phyloP scores from a whole-genome alignment of 35 echinoderm and acorn worm species.

The Stichopus chloronotus region DNA sequence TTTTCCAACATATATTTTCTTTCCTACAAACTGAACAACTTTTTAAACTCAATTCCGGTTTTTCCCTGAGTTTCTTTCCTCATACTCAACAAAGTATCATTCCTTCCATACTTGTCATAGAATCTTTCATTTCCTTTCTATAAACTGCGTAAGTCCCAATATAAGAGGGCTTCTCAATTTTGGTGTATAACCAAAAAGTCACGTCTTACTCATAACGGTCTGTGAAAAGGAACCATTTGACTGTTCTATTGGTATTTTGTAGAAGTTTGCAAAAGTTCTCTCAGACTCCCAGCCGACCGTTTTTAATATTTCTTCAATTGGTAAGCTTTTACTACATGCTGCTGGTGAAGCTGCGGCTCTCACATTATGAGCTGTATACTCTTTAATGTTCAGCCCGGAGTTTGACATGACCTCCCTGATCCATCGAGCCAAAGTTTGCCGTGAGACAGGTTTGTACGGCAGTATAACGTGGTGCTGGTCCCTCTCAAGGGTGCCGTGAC shows the following conservation, averaged over 20 bases:
- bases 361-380: constrained; percentile 4
- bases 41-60: background rate
- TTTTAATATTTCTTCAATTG: constrained; percentile 18
- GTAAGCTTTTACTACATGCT: background rate
- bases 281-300: background rate
- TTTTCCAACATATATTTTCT: background rate
- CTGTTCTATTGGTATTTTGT: background rate
- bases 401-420: background rate
- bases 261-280: background rate
- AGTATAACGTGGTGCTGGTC: too few species aligned
- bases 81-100: background rate
- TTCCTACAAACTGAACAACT: background rate
- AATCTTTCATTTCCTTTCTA: background rate
- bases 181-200: background rate
- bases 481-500: too few species aligned
- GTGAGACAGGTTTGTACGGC: background rate
- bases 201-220: background rate
- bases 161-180: too few species aligned
- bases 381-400: constrained; percentile 1
- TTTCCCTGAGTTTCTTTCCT: background rate
- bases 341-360: background rate
- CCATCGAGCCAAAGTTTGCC: constrained; percentile 7
- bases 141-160: background rate
- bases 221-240: background rate
- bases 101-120: background rate